phyloP scores from a whole-genome alignment of 2,113 vertebrate species.

The Halichoeres trimaculatus region DNA sequence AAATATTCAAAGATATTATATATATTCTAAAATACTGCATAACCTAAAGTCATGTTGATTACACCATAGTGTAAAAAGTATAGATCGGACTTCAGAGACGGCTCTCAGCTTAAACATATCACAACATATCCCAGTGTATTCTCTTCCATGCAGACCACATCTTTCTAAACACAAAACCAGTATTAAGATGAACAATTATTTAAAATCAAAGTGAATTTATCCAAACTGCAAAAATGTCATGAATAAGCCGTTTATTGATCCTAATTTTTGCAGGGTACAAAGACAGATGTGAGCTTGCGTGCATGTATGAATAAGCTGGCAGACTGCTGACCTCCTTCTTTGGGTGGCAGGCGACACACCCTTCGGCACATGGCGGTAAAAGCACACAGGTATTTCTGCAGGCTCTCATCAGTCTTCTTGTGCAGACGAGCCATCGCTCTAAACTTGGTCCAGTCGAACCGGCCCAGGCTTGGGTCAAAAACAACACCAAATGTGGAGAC shows the following conservation, averaged over 20 bases:
- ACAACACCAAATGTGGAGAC: constrained; percentile 98
- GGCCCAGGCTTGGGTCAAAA: constrained; percentile 92
- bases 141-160: no score
- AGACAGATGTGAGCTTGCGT: background rate
- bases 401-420: constrained; percentile 97
- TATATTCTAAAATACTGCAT: background rate
- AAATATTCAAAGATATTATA: constrained; percentile 4
- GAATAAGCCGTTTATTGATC: no score
- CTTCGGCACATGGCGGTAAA: constrained; percentile 97
- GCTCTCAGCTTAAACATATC: no score
- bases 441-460: constrained; percentile 99
- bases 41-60: background rate
- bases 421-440: constrained; percentile 96
- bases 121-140: no score
- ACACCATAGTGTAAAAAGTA: background rate
- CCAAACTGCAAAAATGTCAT: no score
- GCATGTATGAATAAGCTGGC: background rate
- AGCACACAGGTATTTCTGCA: constrained; percentile 96
- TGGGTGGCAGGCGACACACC: constrained; percentile 94
- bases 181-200: no score
- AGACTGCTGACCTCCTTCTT: constrained; percentile 88
- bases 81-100: background rate
- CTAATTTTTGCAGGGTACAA: no score
- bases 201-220: no score
- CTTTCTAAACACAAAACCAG: no score